Evolutionary conservation across 2,113 vertebrate genomes (phyloP).

Genomic region (Notiomystis cincta): DNA sequence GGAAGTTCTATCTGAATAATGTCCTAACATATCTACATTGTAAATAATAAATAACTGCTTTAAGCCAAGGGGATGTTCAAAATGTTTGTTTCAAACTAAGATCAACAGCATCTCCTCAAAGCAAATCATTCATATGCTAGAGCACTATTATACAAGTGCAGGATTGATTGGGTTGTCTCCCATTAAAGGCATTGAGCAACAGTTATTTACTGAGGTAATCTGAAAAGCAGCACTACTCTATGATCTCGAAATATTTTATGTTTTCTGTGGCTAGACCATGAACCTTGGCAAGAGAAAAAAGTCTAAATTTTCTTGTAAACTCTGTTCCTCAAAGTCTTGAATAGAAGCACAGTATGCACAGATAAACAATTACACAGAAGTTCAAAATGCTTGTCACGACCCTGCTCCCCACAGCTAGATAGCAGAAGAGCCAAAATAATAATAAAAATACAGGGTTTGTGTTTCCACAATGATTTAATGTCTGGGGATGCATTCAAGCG

Average conservation of each 20-base stretch:
- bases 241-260: background rate
- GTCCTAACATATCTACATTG: background rate
- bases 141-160: background rate
- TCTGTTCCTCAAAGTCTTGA: background rate
- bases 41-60: background rate
- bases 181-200: background rate
- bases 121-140: background rate
- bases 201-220: background rate
- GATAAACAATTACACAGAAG: background rate
- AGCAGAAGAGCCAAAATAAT: background rate
- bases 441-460: background rate
- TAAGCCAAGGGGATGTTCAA: background rate
- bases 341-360: background rate
- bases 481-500: background rate
- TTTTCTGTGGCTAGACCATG: background rate
- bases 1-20: background rate
- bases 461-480: background rate
- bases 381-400: background rate
- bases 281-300: background rate
- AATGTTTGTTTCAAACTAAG: background rate
- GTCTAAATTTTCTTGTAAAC: background rate
- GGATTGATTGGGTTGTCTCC: background rate
- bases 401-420: background rate
- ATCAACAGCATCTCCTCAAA: background rate
- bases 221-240: background rate